Base-by-base conservation (phyloP, 2,888 invertebrate genomes). In the Dioctria rufipes region DNA sequence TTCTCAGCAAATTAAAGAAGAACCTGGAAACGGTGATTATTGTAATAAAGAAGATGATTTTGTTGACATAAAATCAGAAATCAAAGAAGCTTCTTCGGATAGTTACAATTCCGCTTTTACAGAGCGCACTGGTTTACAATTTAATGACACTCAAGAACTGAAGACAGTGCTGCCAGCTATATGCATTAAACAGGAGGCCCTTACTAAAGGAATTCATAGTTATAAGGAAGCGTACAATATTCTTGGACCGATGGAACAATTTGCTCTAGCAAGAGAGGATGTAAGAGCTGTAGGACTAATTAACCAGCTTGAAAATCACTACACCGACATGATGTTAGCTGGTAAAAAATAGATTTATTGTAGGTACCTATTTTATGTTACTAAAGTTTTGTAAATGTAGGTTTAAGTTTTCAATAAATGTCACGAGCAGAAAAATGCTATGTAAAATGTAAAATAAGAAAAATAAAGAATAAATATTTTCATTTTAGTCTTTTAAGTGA, bases 261-360 rank as follows among this genome's bases (percentile, higher is more conserved):
- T 80, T 58, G 69, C 42, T 9, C 25, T 80, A 2, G 51, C 11
- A 5, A 37, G 25, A 40, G 63, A 71, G 9, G 71, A 80, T 58
- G 11, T 80, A n/a, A 37, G 66, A 61, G 69, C 80, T 11, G 46
- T 80, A 4, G 80, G 54, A 40, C 37, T 80, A 8, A 69, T 80
- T 40, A 80, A 80, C 39, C 69, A 71, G n/a, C n/a, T 80, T n/a
- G 80, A 80, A 61, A 71, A 66, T 39, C 60, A 80, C 9, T 81
- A 75, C 40, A 61, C 61, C 4, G 78, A 80, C 5, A 63, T 77
- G 40, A 75, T 81, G 80, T 42, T 9, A 66, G 42, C 9, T 39
- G n/a, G 54, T n/a, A 54, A 54, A 54, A 54, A 3, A 39, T 63
- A 9, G 39, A 25, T 25, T 25, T 25, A 25, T 1, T 25, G 25